These are phyloP conservation scores for Caenorhabditis virilis DNA, from an alignment of 2,888 invertebrate species.

Conservation along the genomic window DNA sequence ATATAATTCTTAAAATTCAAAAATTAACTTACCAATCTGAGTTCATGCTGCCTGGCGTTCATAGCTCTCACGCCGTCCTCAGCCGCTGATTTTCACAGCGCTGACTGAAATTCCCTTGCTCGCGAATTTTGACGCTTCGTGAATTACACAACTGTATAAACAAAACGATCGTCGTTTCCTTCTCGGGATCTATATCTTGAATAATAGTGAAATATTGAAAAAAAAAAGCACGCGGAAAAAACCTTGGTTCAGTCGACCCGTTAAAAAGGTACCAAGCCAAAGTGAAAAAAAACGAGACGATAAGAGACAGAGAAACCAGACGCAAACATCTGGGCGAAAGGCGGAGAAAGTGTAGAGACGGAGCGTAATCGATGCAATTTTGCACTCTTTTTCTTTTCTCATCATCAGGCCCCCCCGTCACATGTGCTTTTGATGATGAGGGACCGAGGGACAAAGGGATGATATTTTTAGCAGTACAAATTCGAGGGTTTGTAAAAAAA, in stretches of 20 bases:
- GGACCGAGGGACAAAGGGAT: neutral
- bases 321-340: constrained; percentile 8
- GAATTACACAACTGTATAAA: neutral
- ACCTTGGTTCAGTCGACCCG: constrained; percentile 3
- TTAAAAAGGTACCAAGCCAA: constrained; percentile 2
- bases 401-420: neutral
- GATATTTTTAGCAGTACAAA: neutral
- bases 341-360: constrained; percentile 13
- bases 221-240: neutral
- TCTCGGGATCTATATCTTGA: neutral
- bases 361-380: constrained; percentile 12
- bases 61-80: too few species aligned
- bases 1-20: too few species aligned
- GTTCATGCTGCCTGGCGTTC: constrained; percentile 66
- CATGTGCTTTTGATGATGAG: neutral
- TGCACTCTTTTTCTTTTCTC: neutral
- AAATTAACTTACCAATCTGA: constrained; percentile 59
- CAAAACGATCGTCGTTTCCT: neutral
- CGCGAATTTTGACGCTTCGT: neutral
- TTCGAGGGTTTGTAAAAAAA: neutral
- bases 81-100: neutral
- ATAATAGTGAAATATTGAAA: too few species aligned
- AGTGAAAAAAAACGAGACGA: neutral
- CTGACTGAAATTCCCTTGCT: neutral
- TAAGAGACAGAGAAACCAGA: constrained; percentile 1